Conservation (phyloP, 2,797 vertebrate genomes). For the Heterohyrax brucei region DNA sequence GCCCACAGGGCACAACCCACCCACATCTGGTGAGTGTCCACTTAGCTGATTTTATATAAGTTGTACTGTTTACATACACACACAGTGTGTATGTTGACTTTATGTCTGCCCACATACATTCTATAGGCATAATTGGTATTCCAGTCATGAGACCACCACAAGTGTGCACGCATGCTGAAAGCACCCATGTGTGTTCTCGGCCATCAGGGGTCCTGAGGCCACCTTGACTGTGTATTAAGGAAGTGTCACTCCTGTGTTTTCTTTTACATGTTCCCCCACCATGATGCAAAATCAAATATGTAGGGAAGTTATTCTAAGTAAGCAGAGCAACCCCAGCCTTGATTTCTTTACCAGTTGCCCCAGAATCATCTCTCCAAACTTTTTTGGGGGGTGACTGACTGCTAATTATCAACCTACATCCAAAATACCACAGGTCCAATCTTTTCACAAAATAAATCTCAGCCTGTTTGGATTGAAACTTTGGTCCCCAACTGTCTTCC, state of each 20-base stretch:
- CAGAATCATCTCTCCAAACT: background rate
- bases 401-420: background rate
- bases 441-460: slow-evolving; percentile 43
- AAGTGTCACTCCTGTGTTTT: background rate
- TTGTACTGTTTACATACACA: background rate
- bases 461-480: background rate
- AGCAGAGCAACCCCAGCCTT: background rate
- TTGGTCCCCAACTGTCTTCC: background rate
- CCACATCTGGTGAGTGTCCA: background rate
- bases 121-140: background rate
- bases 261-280: background rate
- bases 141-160: background rate
- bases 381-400: background rate
- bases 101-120: background rate
- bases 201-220: background rate
- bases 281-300: background rate
- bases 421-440: background rate
- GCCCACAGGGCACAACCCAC: background rate
- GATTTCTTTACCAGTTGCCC: background rate
- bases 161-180: background rate
- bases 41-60: background rate
- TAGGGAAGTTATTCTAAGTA: background rate
- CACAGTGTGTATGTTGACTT: background rate
- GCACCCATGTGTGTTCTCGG: background rate
- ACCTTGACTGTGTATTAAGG: background rate